Evolutionary conservation across 2,113 vertebrate species (phyloP).

Genomic region (Cricetomys ansorgei): DNA sequence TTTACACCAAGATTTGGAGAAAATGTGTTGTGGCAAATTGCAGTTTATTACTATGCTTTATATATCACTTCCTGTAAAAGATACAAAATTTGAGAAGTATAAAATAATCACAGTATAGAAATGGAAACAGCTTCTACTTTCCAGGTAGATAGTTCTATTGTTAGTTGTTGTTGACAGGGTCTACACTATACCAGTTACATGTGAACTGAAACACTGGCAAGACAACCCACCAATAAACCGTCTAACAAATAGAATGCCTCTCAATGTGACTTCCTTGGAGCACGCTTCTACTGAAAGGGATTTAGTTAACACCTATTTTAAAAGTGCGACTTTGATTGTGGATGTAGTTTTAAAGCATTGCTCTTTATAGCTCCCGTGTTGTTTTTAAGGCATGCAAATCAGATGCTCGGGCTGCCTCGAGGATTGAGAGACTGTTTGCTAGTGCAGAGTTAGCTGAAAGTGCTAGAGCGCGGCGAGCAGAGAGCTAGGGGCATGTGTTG

Average conservation of each 20-base stretch:
- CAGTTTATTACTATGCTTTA: conserved; percentile 67
- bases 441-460: conserved; percentile 37
- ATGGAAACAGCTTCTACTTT: conserved; percentile 61
- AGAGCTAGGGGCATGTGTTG: not conserved
- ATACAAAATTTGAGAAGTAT: conserved; percentile 68
- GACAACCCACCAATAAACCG: conserved; percentile 63
- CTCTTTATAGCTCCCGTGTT: conserved; percentile 12
- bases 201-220: conserved; percentile 74
- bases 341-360: conserved; percentile 38
- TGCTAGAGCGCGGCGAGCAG: not conserved
- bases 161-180: conserved; percentile 57
- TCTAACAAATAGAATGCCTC: conserved; percentile 64
- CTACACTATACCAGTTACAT: conserved; percentile 65
- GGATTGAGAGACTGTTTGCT: conserved; percentile 48
- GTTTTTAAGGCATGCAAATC: conserved; percentile 61
- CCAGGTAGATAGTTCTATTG: conserved; percentile 59
- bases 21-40: conserved; percentile 72
- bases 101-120: conserved; percentile 72
- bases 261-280: conserved; percentile 72
- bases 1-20: conserved; percentile 76
- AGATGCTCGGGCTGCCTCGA: conserved; percentile 55
- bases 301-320: conserved; percentile 57
- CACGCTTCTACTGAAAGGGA: conserved; percentile 58
- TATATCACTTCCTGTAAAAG: conserved; percentile 70
- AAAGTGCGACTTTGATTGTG: conserved; percentile 63